Base-by-base conservation (phyloP, 2,113 vertebrate genomes). In the Coturnix japonica region DNA sequence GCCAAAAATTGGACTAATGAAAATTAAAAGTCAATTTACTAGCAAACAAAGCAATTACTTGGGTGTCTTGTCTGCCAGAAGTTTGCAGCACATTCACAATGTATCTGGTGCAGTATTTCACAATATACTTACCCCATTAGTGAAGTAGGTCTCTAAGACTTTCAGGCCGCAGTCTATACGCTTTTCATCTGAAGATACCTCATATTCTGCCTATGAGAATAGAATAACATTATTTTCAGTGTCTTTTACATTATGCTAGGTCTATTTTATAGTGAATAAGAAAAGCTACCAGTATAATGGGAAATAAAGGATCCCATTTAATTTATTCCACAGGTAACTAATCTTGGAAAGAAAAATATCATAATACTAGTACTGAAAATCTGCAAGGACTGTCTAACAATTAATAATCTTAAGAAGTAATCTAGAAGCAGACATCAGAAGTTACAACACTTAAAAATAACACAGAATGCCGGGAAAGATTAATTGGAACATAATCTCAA, bases 171-270 rank as follows among this genome's bases (percentile, higher is more conserved):
- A 97, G 84, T 98, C 97, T 96, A 97, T 97, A 59, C 97, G 98
- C 93, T 98, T 98, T 94, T 99, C 98, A 37, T 99, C 98, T 12
- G 98, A 95, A 33, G 98, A 97, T 53, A 99, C 97, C 94, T 98
- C 98, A 85, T 99, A 99, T 56, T 98, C 97, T 49, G 98, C 98
- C 99, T 99, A 83, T 28, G 19, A 43, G 31, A 84, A 72, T 28
- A 43, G 81, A 89, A 91, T 73, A 30, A 28, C 13, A 30, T 91
- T 70, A 33, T 13, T 6, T 57, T 91, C 65, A 78, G 47, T 78
- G 9, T 49, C n/a, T 75, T 79, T 72, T 46, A 84, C 43, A 26
- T 28, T 60, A 87, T 56, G 54, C 37, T 13, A 71, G 22, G 30
- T 51, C 73, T 61, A 87, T 73, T 84, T 73, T 44, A 61, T 43